phyloP scores from a whole-genome alignment of 2,797 vertebrate species.

The Ceryle rudis region DNA sequence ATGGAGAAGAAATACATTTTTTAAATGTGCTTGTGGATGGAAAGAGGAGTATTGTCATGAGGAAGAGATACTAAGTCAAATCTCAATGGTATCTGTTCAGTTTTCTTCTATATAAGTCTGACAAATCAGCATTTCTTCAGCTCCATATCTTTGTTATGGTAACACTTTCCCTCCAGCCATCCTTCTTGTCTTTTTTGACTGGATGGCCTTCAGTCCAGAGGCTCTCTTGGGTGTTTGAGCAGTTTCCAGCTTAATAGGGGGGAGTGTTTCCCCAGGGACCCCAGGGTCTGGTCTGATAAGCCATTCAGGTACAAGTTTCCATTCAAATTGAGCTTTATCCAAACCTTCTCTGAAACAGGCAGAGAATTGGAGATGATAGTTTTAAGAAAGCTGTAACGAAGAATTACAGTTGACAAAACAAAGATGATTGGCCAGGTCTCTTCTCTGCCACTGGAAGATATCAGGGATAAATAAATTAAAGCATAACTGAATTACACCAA shows the following conservation, averaged over 20 bases:
- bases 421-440: fast-evolving
- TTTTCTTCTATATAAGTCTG: neutral
- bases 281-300: neutral
- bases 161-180: neutral
- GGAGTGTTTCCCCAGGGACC: neutral
- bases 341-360: neutral
- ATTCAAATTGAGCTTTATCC: neutral
- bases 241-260: neutral
- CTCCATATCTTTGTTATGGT: neutral
- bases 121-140: neutral
- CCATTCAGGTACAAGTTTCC: fast-evolving
- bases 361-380: neutral
- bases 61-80: neutral
- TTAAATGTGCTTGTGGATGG: neutral
- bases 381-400: neutral
- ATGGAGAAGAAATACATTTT: neutral
- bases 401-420: neutral
- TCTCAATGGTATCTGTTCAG: neutral
- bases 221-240: neutral
- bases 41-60: neutral
- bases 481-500: neutral
- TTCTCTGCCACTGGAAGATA: neutral
- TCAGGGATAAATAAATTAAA: slow-evolving; percentile 29
- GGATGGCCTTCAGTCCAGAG: neutral
- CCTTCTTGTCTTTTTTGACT: neutral